Percentiles rank a stretch among this genome's conserved stretches.
Conservation (phyloP, 2,797 vertebrate genomes). For the Esox lucius region DNA sequence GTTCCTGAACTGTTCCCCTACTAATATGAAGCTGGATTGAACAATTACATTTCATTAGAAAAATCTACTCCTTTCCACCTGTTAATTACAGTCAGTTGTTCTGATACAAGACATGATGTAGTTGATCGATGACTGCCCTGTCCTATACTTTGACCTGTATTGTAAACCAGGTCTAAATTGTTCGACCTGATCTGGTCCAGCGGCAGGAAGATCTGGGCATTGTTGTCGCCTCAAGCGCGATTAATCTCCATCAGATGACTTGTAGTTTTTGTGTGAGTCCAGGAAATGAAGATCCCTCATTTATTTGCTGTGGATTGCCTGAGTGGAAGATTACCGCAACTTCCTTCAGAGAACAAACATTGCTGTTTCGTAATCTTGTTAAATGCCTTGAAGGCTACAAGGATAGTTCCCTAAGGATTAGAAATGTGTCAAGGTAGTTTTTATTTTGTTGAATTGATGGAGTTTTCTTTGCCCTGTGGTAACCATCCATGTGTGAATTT, state of each 20-base stretch:
- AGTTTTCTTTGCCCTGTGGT: neutral
- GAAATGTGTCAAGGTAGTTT: neutral
- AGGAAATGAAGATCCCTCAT: neutral
- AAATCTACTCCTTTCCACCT: too few relatives aligned
- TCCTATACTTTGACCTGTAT: neutral
- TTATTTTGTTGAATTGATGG: neutral
- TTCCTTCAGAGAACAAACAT: too few relatives aligned
- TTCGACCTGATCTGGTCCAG: neutral
- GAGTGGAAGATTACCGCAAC: too few relatives aligned
- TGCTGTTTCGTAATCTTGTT: neutral
- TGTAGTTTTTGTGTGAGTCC: neutral
- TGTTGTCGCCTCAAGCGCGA: neutral
- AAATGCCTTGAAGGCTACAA: neutral
- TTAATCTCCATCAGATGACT: slow-evolving; percentile 1
- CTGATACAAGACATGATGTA: neutral
- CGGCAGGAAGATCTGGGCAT: neutral
- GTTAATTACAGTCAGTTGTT: neutral
- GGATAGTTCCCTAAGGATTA: neutral
- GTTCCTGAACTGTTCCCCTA: neutral
- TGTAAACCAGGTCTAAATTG: neutral
- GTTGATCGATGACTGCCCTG: neutral
- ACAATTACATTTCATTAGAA: neutral
- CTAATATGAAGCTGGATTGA: neutral
- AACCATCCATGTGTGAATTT: neutral
- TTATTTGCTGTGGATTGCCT: neutral